Conservation (phyloP, 1,140 invertebrate genomes). For the Papilio polytes region DNA sequence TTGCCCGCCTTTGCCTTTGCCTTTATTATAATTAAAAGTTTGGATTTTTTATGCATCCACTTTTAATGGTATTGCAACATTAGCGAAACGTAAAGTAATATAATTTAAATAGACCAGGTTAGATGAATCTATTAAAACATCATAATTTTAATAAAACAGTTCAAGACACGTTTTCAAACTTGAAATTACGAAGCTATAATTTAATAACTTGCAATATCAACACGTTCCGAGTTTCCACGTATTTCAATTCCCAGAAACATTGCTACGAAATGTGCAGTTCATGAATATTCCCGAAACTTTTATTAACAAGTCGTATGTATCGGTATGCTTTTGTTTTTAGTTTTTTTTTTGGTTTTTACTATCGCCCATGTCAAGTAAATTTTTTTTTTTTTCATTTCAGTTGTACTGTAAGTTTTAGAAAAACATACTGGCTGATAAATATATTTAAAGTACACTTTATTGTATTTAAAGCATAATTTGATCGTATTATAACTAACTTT, state of each 20-base stretch:
- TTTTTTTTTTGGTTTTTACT: background rate
- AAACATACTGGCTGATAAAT: background rate
- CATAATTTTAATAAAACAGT: slow-evolving; percentile 13
- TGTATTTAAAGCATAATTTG: too few relatives aligned
- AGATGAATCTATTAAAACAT: slow-evolving; percentile 7
- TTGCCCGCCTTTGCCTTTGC: too few relatives aligned
- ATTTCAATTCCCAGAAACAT: background rate
- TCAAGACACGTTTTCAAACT: background rate
- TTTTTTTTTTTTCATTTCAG: background rate
- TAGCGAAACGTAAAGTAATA: background rate
- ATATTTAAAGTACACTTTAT: too few relatives aligned
- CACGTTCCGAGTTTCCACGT: background rate
- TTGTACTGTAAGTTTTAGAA: background rate
- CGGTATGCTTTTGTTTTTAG: background rate
- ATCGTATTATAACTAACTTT: background rate
- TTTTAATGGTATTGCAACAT: background rate
- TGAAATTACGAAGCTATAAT: background rate
- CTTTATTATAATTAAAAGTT: background rate
- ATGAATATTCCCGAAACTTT: background rate
- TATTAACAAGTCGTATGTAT: too few relatives aligned
- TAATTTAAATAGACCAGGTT: background rate
- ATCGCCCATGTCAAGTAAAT: background rate
- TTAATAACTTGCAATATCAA: background rate
- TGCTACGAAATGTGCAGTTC: background rate
- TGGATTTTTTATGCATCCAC: too few relatives aligned